Evolutionary conservation across 2,113 vertebrate genomes (phyloP).

Genomic region (Brevimyrus niger): DNA sequence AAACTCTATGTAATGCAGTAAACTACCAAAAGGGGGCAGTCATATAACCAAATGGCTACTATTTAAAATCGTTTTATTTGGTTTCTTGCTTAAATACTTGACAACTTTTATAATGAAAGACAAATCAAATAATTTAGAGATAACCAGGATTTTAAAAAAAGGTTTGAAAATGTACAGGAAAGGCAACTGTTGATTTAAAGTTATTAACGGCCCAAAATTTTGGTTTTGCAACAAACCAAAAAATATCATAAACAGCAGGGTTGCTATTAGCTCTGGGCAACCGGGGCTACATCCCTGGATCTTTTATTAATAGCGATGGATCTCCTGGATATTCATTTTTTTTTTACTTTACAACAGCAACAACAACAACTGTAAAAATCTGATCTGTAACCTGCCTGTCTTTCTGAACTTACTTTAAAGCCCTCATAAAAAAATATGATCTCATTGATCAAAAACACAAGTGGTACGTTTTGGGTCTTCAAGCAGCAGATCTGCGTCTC

Average conservation of each 20-base stretch:
- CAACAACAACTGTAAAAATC: neutral
- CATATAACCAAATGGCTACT: neutral
- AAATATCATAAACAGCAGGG: neutral
- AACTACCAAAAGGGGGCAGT: neutral
- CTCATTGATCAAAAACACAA: neutral
- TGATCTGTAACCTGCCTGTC: neutral
- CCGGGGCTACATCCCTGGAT: neutral
- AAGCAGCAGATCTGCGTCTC: neutral
- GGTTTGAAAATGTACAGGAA: neutral
- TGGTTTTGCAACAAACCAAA: neutral
- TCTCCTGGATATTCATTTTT: neutral
- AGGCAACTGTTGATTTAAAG: neutral
- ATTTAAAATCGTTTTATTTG: neutral
- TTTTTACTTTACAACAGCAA: neutral
- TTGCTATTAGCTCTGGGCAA: neutral
- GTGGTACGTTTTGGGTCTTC: neutral
- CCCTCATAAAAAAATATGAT: neutral
- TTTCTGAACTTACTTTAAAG: neutral
- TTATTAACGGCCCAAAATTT: neutral
- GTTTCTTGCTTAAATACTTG: neutral
- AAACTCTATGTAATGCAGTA: neutral
- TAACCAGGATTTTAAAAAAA: constrained; percentile 42
- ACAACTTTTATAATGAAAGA: neutral
- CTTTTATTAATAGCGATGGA: neutral
- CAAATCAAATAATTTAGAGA: constrained; percentile 18